Conservation (phyloP, 2,888 invertebrate genomes). For the Diarsia brunnea region DNA sequence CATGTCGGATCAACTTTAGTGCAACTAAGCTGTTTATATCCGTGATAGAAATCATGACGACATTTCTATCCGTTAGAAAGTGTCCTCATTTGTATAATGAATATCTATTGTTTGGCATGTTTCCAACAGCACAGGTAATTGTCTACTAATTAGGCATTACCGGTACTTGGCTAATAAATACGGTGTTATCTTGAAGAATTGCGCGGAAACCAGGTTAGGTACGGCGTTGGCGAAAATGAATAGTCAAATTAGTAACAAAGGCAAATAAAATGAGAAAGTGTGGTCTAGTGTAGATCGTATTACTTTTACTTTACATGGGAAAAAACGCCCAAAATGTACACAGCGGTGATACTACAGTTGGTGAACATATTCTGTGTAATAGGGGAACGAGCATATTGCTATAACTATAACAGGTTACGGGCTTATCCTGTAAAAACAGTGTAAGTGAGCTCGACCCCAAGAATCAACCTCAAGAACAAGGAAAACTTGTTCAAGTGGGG, state of each 20-base stretch:
- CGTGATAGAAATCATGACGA: slow-evolving; percentile 32
- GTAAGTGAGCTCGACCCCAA: no score
- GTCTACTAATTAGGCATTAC: slow-evolving; percentile 61
- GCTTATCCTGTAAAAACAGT: neutral
- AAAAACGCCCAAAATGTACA: neutral
- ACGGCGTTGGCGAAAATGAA: slow-evolving; percentile 3
- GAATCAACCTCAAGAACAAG: neutral
- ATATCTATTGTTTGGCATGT: slow-evolving; percentile 59
- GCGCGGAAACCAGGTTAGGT: slow-evolving; percentile 42
- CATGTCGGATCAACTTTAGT: slow-evolving; percentile 29
- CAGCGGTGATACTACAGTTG: neutral
- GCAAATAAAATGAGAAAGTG: slow-evolving; percentile 7
- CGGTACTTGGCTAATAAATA: slow-evolving; percentile 20
- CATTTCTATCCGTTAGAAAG: slow-evolving; percentile 60
- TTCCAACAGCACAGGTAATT: slow-evolving; percentile 48
- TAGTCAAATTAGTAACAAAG: slow-evolving; percentile 11
- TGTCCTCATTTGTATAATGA: slow-evolving; percentile 55
- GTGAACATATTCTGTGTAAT: neutral
- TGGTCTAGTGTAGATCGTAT: neutral
- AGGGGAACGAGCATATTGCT: no score
- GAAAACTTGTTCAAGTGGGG: no score
- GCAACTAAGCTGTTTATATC: slow-evolving; percentile 33
- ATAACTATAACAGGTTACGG: neutral
- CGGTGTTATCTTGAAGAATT: slow-evolving; percentile 34
- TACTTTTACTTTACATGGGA: neutral